Evolutionary conservation across 1,140 invertebrate genomes (phyloP).

Genomic region (Nephila pilipes): DNA sequence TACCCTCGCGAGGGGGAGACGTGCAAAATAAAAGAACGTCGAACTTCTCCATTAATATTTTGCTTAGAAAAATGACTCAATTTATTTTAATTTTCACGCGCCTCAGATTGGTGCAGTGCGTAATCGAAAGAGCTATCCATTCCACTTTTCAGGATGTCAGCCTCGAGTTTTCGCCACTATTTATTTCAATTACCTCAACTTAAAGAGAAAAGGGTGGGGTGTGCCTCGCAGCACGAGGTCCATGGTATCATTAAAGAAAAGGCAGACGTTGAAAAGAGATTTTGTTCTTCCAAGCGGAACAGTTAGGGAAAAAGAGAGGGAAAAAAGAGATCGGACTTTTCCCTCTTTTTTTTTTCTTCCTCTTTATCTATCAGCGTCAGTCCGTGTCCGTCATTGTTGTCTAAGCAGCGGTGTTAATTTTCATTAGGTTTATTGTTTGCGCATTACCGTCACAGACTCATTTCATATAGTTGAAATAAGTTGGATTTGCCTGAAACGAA

Average conservation of each 20-base stretch:
- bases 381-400: background rate
- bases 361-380: constrained; percentile 6
- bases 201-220: background rate
- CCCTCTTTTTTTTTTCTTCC: background rate
- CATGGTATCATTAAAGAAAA: background rate
- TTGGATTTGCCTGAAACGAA: background rate
- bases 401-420: constrained; percentile 19
- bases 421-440: constrained; percentile 8
- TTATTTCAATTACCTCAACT: constrained; percentile 39
- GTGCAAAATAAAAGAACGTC: constrained; percentile 1
- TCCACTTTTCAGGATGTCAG: constrained; percentile 24
- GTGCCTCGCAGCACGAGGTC: background rate
- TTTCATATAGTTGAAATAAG: constrained; percentile 31
- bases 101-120: background rate
- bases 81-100: constrained; percentile 48
- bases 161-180: constrained; percentile 42
- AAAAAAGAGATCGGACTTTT: background rate
- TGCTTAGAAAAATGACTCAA: constrained; percentile 40
- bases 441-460: background rate
- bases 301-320: background rate
- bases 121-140: constrained; percentile 51
- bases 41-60: constrained; percentile 40
- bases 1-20: background rate
- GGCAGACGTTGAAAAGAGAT: background rate
- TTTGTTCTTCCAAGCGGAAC: background rate